Percentiles rank a stretch among this genome's conserved stretches.
These are phyloP conservation scores for Scaptomyza tumidula DNA, from an alignment of 2,888 invertebrate species.

Conservation along the genomic window DNA sequence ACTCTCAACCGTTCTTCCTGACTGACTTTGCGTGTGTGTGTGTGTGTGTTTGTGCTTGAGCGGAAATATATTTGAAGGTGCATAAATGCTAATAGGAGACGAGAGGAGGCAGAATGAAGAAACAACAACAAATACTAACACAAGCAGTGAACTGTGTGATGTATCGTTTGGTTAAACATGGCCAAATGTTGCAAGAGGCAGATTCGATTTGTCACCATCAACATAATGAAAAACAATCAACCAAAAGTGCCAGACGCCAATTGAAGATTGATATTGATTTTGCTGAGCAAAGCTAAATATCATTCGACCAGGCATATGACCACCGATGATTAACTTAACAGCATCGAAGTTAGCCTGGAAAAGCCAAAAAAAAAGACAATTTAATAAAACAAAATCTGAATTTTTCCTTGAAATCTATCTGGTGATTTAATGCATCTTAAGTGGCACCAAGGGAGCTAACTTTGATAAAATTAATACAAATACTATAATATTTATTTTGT, in stretches of 20 bases:
- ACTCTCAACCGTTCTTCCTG: constrained; percentile 39
- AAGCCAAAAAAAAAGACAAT: background rate
- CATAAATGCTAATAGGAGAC: constrained; percentile 63
- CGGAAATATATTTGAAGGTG: constrained; percentile 56
- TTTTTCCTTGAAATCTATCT: no score
- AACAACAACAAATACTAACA: constrained; percentile 3
- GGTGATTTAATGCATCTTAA: background rate
- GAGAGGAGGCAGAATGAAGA: constrained; percentile 1
- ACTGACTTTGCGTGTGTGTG: constrained; percentile 27
- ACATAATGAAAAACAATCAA: constrained; percentile 76
- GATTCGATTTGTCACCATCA: constrained; percentile 78
- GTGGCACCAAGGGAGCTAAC: background rate
- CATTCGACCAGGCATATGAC: constrained; percentile 23
- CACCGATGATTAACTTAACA: constrained; percentile 53
- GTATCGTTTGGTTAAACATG: constrained; percentile 76
- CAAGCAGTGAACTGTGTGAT: constrained; percentile 62
- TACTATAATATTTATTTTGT: background rate
- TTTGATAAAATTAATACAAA: background rate
- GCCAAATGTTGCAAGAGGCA: constrained; percentile 57
- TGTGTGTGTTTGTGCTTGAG: constrained; percentile 16
- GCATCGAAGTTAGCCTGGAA: constrained; percentile 15
- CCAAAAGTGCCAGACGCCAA: constrained; percentile 55
- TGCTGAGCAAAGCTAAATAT: constrained; percentile 27
- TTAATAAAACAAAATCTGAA: background rate
- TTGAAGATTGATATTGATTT: constrained; percentile 69